Evolutionary conservation across 2,888 invertebrate genomes (phyloP).

Genomic region (Bellardia bayeri): DNA sequence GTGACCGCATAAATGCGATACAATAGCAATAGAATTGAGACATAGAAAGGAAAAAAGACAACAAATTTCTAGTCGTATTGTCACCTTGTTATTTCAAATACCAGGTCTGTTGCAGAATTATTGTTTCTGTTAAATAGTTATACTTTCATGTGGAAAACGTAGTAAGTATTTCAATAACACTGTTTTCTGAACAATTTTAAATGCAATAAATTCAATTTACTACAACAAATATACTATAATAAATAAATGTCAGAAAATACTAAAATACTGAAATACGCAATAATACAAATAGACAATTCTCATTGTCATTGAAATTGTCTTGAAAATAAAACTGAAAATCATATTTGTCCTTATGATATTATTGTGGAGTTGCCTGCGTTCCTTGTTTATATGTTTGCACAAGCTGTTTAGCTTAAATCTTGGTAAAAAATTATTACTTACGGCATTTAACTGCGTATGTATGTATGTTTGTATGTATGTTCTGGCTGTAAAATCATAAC

Average conservation of each 20-base stretch:
- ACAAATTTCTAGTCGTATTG: not conserved
- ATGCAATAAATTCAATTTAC: no score
- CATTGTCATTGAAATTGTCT: not conserved
- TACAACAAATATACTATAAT: no score
- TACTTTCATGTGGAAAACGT: no score
- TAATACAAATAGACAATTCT: no score
- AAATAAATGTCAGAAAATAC: no score
- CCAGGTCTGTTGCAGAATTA: not conserved
- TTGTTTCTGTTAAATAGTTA: not conserved
- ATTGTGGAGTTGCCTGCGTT: not conserved
- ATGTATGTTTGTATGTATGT: conserved; percentile 19
- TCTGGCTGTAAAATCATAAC: not conserved
- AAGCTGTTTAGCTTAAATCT: not conserved
- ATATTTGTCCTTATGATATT: not conserved
- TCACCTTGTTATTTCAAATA: conserved; percentile 19
- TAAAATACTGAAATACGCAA: no score
- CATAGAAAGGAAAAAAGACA: not conserved
- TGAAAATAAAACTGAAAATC: not conserved
- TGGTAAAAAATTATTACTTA: conserved; percentile 9
- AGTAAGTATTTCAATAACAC: no score
- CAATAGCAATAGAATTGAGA: conserved; percentile 7
- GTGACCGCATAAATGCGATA: conserved; percentile 23
- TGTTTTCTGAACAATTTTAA: no score
- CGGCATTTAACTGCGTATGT: conserved; percentile 19
- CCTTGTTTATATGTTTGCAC: not conserved